Evolutionary conservation across 2,797 vertebrate genomes (phyloP), one percentile per base, ranked within the genome.

Genomic region (Pelobates cultripes): DNA sequence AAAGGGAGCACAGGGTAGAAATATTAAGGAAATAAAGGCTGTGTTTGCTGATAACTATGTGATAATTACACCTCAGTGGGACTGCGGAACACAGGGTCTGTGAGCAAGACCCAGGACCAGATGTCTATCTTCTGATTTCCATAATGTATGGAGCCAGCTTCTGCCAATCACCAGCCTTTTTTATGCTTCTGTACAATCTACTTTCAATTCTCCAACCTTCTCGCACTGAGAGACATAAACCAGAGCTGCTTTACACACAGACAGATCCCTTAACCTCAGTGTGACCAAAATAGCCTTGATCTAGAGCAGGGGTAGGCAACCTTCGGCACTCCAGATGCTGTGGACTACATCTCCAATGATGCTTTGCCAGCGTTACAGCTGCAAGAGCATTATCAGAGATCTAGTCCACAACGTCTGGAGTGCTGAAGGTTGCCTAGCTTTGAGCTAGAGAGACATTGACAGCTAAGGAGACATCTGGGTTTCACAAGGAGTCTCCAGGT

Each of bases 41-140:
- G 83, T 82, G 84, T 87, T 79, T 76, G 82, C 63, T 72, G 79
- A 85, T 85, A 87, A 81, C 84, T 79, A 73, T 77, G 61, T 86
- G 81, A 87, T 90, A 90, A 91, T 87, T 86, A 81, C 71, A 84
- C 85, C 86, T 84, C 87, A 73, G 63, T 51, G 73, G 81, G 84
- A 74, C 83, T 86, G 72, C 45, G 61, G 85, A 78, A 76, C 44
- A 74, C 47, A 84, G 85, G 80, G 76, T 79, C 76, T 55, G 41
- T 69, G 75, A 69, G 63, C 44, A 51, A 47, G 71, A 45, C 68
- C 57, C 73, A 55, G 77, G 68, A 79, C 73, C 72, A 17, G 82
- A 84, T 84, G 28, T 70, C 42, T 76, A 84, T 79, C 82, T 71
- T n/a, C 44, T 60, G 57, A 75, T 83, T 83, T 70, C 77, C 82